These are phyloP conservation scores for Pituophis catenifer DNA, from an alignment of 2,113 vertebrate species.

Conservation along the genomic window DNA sequence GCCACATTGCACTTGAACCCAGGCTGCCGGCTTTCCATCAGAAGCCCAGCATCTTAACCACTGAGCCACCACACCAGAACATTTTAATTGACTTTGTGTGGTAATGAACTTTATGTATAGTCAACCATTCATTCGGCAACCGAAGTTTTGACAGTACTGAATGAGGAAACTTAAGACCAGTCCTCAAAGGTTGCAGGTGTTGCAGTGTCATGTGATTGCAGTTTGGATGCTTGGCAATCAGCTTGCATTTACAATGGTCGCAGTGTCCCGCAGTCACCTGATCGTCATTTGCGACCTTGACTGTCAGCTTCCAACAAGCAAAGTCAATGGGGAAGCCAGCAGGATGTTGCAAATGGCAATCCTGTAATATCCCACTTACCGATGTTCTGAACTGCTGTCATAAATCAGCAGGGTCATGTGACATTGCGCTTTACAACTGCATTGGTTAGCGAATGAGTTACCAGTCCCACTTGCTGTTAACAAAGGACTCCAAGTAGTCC, in stretches of 20 bases:
- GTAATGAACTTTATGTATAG: neutral
- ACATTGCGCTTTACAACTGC: too few species aligned
- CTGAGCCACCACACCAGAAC: neutral
- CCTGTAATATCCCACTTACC: too few species aligned
- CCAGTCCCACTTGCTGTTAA: neutral
- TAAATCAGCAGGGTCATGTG: too few species aligned
- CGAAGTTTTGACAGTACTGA: neutral
- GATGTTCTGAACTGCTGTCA: too few species aligned
- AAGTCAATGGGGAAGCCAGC: too few species aligned
- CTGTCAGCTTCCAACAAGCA: neutral
- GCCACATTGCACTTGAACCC: neutral
- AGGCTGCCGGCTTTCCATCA: neutral
- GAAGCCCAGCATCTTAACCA: too few species aligned
- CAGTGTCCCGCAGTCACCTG: too few species aligned
- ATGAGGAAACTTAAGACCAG: neutral
- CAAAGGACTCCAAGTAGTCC: neutral
- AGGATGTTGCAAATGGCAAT: too few species aligned
- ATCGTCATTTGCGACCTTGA: too few species aligned
- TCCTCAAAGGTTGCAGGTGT: neutral
- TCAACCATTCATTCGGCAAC: neutral
- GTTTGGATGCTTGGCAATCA: neutral
- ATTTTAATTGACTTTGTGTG: neutral
- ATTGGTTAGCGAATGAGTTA: neutral
- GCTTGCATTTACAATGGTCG: neutral
- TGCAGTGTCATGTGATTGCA: neutral